These are phyloP conservation scores for Cyphomyrmex costatus DNA, from an alignment of 1,140 invertebrate species.

Conservation along the genomic window DNA sequence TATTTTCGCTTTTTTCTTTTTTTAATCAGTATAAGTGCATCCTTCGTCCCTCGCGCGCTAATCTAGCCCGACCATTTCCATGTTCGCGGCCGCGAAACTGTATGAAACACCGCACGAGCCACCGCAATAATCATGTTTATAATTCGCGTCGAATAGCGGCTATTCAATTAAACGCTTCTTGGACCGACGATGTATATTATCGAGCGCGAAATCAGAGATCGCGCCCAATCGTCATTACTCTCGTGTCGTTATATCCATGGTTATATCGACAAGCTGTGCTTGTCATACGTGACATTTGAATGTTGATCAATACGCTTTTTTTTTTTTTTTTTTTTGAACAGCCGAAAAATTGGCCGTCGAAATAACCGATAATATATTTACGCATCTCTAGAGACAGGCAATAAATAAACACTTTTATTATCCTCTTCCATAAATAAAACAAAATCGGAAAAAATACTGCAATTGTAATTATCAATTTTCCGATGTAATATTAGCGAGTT, in stretches of 20 bases:
- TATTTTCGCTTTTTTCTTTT: slow-evolving; percentile 56
- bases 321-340: background rate
- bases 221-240: slow-evolving; percentile 47
- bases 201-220: slow-evolving; percentile 42
- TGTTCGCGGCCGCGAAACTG: slow-evolving; percentile 30
- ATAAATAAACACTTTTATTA: slow-evolving; percentile 28
- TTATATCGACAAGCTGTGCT: slow-evolving; percentile 22
- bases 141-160: slow-evolving; percentile 60
- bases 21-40: slow-evolving; percentile 68
- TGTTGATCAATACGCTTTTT: slow-evolving; percentile 22
- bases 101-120: slow-evolving; percentile 48
- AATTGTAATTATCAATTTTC: background rate
- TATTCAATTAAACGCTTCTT: slow-evolving; percentile 63
- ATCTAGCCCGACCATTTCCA: slow-evolving; percentile 51
- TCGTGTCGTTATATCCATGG: slow-evolving; percentile 5
- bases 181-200: slow-evolving; percentile 45
- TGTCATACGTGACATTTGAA: slow-evolving; percentile 36
- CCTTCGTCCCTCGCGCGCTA: slow-evolving; percentile 46
- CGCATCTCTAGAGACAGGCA: background rate
- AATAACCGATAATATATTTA: slow-evolving; percentile 51
- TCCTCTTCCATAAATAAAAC: background rate
- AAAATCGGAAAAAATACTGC: background rate
- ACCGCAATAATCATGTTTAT: slow-evolving; percentile 65
- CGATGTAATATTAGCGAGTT: background rate
- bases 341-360: slow-evolving; percentile 46